Base-by-base conservation (phyloP, 2,797 vertebrate species). In the Notamacropus eugenii region DNA sequence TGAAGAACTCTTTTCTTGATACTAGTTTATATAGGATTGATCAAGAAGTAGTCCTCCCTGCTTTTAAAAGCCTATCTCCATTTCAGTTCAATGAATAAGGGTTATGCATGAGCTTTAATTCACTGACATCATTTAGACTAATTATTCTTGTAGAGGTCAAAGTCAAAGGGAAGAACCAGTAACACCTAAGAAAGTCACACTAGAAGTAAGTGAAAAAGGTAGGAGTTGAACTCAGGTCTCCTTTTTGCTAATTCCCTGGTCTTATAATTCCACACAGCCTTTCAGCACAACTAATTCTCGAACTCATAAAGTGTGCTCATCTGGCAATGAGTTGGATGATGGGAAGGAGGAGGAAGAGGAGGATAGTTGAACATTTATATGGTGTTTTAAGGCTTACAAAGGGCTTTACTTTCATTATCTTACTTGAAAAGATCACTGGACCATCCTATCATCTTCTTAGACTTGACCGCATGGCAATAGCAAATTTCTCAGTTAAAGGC, bases 291-390 rank as follows among this genome's bases (percentile, higher is more conserved):
- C 9, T 27, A 46, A 50, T 22, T 50, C 96, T 91, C 93, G 94
- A 96, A 96, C 50, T 97, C 95, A 94, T 62, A 54, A 59, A 91
- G 92, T 58, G 82, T 82, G 93, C 90, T 91, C 95, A 97, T 92
- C 93, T 97, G 96, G 94, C 97, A 96, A 91, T 93, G n/a, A 40
- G 6, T 12, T 40, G 67, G 67, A 8, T 19, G n/a, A 82, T 19
- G 22, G 50, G 22, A 87, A 87, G 8, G n/a, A 82, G 19, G 67
- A 82, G n/a, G 40, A 82, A 27, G 74, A 46, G 59, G 29, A 59
- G 2, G 58, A 59, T 82, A 46, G 8, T 24, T 24, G 19, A 82
- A 27, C 2, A 27, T 82, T 82, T 24, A 46, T 46, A 46, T 82
- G 67, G n/a, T 46, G 74, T 22, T 46, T 87, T 50, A 27, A 87